Percentiles rank a stretch among this genome's conserved stretches.
Evolutionary conservation across 2,113 vertebrate species (phyloP).

Genomic region (Candoia aspera): DNA sequence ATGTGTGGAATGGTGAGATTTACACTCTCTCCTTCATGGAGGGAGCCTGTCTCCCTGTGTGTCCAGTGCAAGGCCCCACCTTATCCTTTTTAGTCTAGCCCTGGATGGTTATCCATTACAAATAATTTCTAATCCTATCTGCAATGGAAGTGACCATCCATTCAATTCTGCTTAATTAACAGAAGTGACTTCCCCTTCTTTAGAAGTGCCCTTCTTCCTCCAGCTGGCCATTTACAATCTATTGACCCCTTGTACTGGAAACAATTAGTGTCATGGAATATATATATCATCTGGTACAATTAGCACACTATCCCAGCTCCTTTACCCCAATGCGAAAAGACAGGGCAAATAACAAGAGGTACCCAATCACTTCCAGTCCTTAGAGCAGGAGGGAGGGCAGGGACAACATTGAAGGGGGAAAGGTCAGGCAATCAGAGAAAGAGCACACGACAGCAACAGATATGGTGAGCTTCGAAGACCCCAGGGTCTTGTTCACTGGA

Average conservation of each 20-base stretch:
- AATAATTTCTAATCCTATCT: constrained; percentile 20
- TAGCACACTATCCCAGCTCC: neutral
- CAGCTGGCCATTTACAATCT: constrained; percentile 38
- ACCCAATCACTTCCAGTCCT: neutral
- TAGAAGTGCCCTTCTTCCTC: constrained; percentile 1
- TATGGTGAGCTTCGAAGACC: neutral
- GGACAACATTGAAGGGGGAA: constrained; percentile 9
- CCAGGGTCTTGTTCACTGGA: constrained; percentile 7
- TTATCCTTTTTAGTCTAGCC: neutral
- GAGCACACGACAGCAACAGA: neutral
- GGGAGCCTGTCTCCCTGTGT: neutral
- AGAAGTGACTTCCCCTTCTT: constrained; percentile 19
- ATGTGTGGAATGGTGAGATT: neutral
- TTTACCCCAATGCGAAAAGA: neutral
- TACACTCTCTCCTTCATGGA: neutral
- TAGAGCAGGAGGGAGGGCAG: neutral
- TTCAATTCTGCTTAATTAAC: constrained; percentile 32
- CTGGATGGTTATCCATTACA: constrained; percentile 27
- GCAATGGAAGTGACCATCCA: constrained; percentile 15
- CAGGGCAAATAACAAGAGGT: neutral
- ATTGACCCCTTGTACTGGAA: constrained; percentile 15
- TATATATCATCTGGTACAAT: neutral
- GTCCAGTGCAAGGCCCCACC: neutral
- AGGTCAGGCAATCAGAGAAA: constrained; percentile 28
- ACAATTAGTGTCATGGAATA: constrained; percentile 23